Evolutionary conservation across 2,888 invertebrate genomes (phyloP), one percentile per base, ranked within the genome.

Genomic region (Caradrina clavipalpis): DNA sequence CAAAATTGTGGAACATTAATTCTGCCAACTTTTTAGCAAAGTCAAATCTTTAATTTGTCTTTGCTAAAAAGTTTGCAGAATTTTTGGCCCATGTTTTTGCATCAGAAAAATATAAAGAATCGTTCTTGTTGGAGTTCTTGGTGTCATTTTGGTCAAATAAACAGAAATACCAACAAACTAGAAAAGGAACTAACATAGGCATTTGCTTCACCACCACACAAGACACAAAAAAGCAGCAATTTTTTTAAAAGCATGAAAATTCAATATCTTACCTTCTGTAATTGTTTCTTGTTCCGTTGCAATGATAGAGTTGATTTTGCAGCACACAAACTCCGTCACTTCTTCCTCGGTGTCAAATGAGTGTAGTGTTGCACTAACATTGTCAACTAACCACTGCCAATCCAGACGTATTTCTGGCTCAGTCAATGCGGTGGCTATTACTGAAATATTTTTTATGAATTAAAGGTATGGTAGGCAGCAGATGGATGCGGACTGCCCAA

Each of bases 291-390:
- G 97, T 78, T 96, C 97, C 31, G 98, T 98, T 21, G 98, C 98
- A 83, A 98, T 97, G 64, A 99, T 96, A n/a, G 99, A 99, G 91
- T 99, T 98, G 79, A 99, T 98, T 97, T 99, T 99, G 90, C 99
- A 99, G 83, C 97, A 97, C 0, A 99, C 99, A 97, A 99, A 99
- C 83, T 99, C 98, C 17, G 99, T 99, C 10, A 99, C 97, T 93
- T 99, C 99, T 81, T 99, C 98, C 89, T 99, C 99, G 51, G 96
- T 98, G 84, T 99, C 99, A 96, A 99, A 99, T 55, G 98, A 98
- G 92, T 98, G 98, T 51, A 99, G 95, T 4, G 98, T 98, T 69
- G 97, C 97, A 87, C 98, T 97, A 2, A 99, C 96, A 96, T 99
- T 98, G 64, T 97, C 96, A 86, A 98, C 97, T 17, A 99, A 94